Evolutionary conservation across 2,888 invertebrate genomes (phyloP).

Genomic region (Oscheius sp.): DNA sequence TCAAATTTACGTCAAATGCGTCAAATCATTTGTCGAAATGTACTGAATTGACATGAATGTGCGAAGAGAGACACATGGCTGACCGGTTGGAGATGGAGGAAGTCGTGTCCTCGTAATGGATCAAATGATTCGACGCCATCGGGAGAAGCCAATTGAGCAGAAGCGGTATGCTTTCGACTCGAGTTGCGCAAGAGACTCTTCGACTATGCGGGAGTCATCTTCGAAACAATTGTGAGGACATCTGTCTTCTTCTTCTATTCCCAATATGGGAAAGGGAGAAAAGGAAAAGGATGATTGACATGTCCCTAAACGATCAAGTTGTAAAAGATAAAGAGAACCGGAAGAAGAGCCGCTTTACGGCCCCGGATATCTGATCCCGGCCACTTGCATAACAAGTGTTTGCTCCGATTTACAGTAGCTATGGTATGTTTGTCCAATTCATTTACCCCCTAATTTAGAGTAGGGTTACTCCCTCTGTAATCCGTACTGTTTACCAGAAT

Average conservation of each 20-base stretch:
- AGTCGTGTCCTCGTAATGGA: background rate
- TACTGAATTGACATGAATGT: conserved; percentile 22
- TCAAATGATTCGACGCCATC: background rate
- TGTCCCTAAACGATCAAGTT: background rate
- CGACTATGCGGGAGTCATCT: background rate
- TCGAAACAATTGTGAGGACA: background rate
- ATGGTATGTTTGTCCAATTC: conserved; percentile 12
- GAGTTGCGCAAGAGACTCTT: conserved; percentile 19
- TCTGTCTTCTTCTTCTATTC: no score
- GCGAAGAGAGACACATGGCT: conserved; percentile 15
- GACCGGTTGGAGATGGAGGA: background rate
- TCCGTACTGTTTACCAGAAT: no score
- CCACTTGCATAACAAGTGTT: conserved; percentile 27
- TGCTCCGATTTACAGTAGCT: conserved; percentile 18
- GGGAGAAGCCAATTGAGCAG: conserved; percentile 19
- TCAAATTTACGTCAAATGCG: conserved; percentile 15
- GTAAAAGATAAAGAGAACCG: background rate
- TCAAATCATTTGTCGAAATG: conserved; percentile 21
- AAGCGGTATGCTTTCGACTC: conserved; percentile 12
- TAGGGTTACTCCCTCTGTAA: background rate
- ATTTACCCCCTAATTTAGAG: background rate
- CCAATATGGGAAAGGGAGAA: background rate
- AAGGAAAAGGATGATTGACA: background rate
- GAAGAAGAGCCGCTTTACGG: background rate
- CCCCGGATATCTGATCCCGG: conserved; percentile 5